A percentile compares a stretch with the other conserved stretches of the same genome.
These are phyloP conservation scores for Sphecodes monilicornis DNA, from an alignment of 2,888 invertebrate genomes.

Conservation along the genomic window DNA sequence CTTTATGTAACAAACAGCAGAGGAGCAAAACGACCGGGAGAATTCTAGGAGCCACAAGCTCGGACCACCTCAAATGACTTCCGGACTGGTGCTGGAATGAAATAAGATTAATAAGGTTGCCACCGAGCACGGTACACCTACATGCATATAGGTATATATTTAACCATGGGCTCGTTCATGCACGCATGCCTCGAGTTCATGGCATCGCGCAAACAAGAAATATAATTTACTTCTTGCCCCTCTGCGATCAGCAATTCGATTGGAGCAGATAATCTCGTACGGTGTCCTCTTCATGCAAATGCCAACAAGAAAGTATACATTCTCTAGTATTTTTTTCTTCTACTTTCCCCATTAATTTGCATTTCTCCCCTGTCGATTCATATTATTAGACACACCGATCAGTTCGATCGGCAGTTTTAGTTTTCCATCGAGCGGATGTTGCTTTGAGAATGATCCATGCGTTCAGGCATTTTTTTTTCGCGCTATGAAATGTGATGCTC, in stretches of 20 bases:
- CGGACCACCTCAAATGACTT: slow-evolving; percentile 71
- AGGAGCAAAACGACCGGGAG: slow-evolving; percentile 31
- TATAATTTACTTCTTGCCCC: slow-evolving; percentile 41
- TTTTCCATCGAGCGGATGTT: not conserved
- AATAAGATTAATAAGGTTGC: slow-evolving; percentile 71
- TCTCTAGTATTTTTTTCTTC: not conserved
- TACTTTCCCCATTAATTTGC: not conserved
- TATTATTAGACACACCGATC: not conserved
- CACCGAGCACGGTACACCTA: slow-evolving; percentile 58
- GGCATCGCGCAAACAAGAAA: slow-evolving; percentile 46
- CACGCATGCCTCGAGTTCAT: slow-evolving; percentile 57
- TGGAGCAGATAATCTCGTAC: not conserved
- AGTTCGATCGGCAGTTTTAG: not conserved
- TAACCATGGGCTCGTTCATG: slow-evolving; percentile 65
- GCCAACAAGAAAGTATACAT: not conserved
- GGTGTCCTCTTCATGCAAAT: not conserved
- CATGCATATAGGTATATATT: slow-evolving; percentile 66
- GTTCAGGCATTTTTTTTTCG: not conserved
- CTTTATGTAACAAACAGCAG: slow-evolving; percentile 28
- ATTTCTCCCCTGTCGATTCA: not conserved
- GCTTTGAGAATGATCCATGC: not conserved
- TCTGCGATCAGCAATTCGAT: slow-evolving; percentile 11
- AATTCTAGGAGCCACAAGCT: slow-evolving; percentile 52
- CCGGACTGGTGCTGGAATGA: slow-evolving; percentile 73
- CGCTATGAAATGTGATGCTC: not conserved